phyloP scores from a whole-genome alignment of 2,888 invertebrate genomes.

The Hydroisotoma schaefferi region DNA sequence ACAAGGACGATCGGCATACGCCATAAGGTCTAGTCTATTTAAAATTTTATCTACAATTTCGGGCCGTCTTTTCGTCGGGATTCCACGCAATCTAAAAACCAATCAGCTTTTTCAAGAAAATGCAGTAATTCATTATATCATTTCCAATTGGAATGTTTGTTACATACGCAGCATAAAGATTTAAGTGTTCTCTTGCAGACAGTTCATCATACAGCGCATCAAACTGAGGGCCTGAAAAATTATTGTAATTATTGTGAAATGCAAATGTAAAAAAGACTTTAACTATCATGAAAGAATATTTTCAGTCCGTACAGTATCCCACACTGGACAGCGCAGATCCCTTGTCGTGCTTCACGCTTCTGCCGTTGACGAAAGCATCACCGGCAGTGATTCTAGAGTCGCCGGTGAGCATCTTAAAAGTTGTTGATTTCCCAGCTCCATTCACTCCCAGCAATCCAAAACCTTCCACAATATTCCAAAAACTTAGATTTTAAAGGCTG shows the following conservation, averaged over 20 bases:
- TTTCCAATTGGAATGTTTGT: neutral
- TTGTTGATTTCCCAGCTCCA: slow-evolving; percentile 54
- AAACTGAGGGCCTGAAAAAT: slow-evolving; percentile 49
- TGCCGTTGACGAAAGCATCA: slow-evolving; percentile 51
- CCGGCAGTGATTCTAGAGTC: slow-evolving; percentile 53
- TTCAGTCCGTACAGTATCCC: slow-evolving; percentile 58
- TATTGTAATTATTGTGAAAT: too few species aligned
- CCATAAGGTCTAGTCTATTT: slow-evolving; percentile 53
- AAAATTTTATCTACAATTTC: slow-evolving; percentile 55
- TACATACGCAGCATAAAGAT: slow-evolving; percentile 55
- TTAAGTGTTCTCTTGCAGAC: slow-evolving; percentile 57
- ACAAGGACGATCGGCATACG: slow-evolving; percentile 49
- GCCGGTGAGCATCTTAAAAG: slow-evolving; percentile 57
- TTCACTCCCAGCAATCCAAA: slow-evolving; percentile 54
- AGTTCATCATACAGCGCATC: slow-evolving; percentile 58
- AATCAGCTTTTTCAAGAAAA: neutral
- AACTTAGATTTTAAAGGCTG: neutral
- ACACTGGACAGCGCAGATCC: slow-evolving; percentile 53
- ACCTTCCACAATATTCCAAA: slow-evolving; percentile 24
- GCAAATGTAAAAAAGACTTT: neutral
- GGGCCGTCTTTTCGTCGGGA: slow-evolving; percentile 38
- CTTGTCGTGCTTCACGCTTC: slow-evolving; percentile 51
- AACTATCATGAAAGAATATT: neutral
- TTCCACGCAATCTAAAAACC: slow-evolving; percentile 41
- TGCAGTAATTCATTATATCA: neutral